phyloP scores from a whole-genome alignment of 2,797 vertebrate genomes.

The Myiotriccus ornatus region DNA sequence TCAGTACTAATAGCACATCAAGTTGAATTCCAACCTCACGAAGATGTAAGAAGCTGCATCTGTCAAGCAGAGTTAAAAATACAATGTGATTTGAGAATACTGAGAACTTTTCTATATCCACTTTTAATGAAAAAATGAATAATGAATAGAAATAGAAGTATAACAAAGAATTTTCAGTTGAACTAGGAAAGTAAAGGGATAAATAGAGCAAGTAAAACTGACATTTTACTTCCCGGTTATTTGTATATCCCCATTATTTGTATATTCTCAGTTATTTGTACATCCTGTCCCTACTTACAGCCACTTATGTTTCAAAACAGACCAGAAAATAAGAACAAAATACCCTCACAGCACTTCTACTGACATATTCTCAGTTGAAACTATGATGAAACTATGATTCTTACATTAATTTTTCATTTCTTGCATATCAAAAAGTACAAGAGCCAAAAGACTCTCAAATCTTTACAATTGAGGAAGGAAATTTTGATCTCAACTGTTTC shows the following conservation, averaged over 20 bases:
- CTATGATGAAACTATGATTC: neutral
- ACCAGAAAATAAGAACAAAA: neutral
- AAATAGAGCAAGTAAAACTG: conserved; percentile 29
- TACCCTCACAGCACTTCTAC: neutral
- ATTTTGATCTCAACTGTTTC: neutral
- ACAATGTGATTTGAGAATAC: neutral
- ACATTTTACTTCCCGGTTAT: conserved; percentile 7
- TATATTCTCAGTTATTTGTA: neutral
- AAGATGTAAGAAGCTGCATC: neutral
- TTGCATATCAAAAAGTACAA: neutral
- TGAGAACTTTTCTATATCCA: conserved; percentile 22
- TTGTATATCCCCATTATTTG: neutral
- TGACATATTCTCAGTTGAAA: neutral
- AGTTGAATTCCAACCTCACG: neutral
- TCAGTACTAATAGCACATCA: neutral
- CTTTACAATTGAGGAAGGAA: neutral
- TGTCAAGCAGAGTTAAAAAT: conserved; percentile 1
- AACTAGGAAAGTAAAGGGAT: conserved; percentile 49
- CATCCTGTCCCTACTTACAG: neutral
- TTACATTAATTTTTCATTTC: neutral
- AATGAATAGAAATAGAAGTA: conserved; percentile 71
- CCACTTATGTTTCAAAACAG: conserved; percentile 16
- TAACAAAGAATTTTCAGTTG: conserved; percentile 55
- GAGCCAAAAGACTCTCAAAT: neutral
- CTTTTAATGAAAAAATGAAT: conserved; percentile 76